Conservation (phyloP, 2,797 vertebrate genomes). For the Chrosomus eos region DNA sequence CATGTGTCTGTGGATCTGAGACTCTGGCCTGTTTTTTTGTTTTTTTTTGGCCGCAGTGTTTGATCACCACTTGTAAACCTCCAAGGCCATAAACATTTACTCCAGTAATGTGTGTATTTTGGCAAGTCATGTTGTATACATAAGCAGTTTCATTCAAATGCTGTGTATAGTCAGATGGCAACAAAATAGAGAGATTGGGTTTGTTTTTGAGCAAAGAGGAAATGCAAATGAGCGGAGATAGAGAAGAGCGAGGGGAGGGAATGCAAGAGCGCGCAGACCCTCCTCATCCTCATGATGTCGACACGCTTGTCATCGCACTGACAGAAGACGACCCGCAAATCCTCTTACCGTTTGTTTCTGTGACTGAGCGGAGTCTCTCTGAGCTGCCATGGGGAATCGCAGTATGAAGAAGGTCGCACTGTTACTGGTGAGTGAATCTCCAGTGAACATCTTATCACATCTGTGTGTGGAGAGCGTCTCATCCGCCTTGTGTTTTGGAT, state of each 20-base stretch:
- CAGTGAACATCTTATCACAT: slow-evolving; percentile 8
- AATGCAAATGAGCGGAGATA: background rate
- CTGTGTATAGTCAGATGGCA: background rate
- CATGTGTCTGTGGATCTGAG: background rate
- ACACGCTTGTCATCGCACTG: slow-evolving; percentile 21
- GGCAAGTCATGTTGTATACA: slow-evolving; percentile 21
- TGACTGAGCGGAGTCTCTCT: slow-evolving; percentile 31
- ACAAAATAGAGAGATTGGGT: background rate
- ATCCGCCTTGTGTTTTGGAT: background rate
- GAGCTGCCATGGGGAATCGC: slow-evolving; percentile 55
- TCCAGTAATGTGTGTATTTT: background rate
- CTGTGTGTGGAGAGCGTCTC: slow-evolving; percentile 48
- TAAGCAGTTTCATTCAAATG: background rate
- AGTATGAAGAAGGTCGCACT: slow-evolving; percentile 58
- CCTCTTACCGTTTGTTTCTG: background rate
- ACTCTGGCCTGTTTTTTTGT: background rate
- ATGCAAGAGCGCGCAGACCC: slow-evolving; percentile 21
- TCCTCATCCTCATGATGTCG: slow-evolving; percentile 27
- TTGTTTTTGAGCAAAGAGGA: slow-evolving; percentile 18
- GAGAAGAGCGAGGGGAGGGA: slow-evolving; percentile 37
- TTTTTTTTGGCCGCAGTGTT: background rate
- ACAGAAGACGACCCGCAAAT: slow-evolving; percentile 20
- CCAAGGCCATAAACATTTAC: background rate
- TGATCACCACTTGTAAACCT: background rate
- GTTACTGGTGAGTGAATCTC: slow-evolving; percentile 56